Percentiles rank a stretch among this genome's conserved stretches.
These are phyloP conservation scores for Malurus alboscapulatus DNA, from an alignment of 2,113 vertebrate species.

Conservation along the genomic window DNA sequence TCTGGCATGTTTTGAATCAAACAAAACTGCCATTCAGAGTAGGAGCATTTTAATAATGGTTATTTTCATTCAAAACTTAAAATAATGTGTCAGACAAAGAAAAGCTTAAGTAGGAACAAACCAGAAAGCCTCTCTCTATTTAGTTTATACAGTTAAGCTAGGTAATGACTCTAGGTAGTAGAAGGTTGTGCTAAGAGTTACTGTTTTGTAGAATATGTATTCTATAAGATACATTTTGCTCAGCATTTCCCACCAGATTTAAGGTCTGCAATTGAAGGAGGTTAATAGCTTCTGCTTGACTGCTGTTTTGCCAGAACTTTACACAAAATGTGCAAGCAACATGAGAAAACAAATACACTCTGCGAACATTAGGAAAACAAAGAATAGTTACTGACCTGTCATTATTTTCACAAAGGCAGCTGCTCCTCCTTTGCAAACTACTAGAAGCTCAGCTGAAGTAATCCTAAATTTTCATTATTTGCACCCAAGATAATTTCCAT, in stretches of 20 bases:
- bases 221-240: neutral
- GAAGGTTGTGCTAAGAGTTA: neutral
- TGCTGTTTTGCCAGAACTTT: neutral
- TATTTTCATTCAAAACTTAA: neutral
- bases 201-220: neutral
- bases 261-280: neutral
- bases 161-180: neutral
- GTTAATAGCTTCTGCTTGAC: neutral
- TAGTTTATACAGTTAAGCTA: neutral
- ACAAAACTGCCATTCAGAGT: neutral
- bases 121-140: neutral
- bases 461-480: neutral
- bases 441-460: neutral
- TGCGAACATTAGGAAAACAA: neutral
- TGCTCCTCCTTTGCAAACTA: neutral
- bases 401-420: neutral
- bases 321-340: neutral
- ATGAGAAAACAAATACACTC: neutral
- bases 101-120: neutral
- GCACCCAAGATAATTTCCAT: neutral
- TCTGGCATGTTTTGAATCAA: neutral
- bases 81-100: neutral
- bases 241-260: neutral
- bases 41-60: neutral
- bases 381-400: neutral